Evolutionary conservation across 2,797 vertebrate species (phyloP).

Genomic region (Tenualosa ilisha): DNA sequence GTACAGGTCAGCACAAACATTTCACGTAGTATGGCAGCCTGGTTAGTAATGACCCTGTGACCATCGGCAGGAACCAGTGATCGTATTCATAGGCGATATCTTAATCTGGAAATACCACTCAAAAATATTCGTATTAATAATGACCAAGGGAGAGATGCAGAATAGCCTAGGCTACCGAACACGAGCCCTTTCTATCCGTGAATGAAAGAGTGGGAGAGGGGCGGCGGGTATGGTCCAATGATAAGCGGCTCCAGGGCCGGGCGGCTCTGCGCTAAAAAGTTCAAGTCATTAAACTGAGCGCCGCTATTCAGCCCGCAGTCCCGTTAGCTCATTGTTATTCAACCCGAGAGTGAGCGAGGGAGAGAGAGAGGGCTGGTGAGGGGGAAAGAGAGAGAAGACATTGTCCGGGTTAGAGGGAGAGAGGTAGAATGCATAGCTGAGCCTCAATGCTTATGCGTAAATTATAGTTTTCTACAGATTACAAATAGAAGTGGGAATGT

Average conservation of each 20-base stretch:
- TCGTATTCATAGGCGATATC: too few relatives aligned
- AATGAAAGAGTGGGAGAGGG: conserved; percentile 56
- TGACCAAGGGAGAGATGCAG: background rate
- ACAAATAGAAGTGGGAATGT: conserved; percentile 32
- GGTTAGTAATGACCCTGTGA: too few relatives aligned
- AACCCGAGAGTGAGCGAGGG: conserved; percentile 69
- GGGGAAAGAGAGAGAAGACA: conserved; percentile 45
- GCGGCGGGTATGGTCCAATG: conserved; percentile 64
- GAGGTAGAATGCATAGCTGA: conserved; percentile 39
- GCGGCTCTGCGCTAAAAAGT: conserved; percentile 67
- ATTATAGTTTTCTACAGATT: conserved; percentile 46
- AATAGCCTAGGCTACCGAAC: too few relatives aligned
- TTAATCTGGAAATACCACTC: background rate
- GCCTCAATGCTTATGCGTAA: conserved; percentile 46
- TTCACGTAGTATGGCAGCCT: too few relatives aligned
- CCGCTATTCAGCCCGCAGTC: conserved; percentile 71
- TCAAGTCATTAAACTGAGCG: conserved; percentile 73
- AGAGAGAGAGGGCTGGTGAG: conserved; percentile 42
- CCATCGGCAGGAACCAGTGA: too few relatives aligned
- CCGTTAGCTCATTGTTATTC: conserved; percentile 83
- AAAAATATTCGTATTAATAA: background rate
- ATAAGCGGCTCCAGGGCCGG: conserved; percentile 49
- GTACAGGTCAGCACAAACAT: too few relatives aligned
- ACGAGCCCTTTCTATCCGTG: background rate
- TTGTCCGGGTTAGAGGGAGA: conserved; percentile 49